Evolutionary conservation across 2,888 invertebrate genomes (phyloP).

Genomic region (Andrena haemorrhoa): DNA sequence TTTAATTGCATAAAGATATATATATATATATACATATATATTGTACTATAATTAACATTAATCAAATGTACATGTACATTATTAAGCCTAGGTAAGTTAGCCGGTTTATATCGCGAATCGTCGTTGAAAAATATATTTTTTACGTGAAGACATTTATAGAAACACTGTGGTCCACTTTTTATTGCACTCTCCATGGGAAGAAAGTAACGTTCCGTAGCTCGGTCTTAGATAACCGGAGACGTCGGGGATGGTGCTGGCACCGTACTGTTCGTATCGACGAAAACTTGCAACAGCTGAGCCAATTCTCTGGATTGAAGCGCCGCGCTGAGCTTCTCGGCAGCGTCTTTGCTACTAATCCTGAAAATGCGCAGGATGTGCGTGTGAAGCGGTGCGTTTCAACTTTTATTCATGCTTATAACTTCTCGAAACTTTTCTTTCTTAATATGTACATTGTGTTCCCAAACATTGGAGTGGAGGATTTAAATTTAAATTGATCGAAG

Average conservation of each 20-base stretch:
- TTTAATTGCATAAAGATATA: constrained; percentile 26
- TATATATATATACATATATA: constrained; percentile 22
- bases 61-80: constrained; percentile 74
- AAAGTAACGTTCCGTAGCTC: constrained; percentile 3
- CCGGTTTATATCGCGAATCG: constrained; percentile 76
- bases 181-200: constrained; percentile 43
- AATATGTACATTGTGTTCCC: background rate
- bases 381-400: constrained; percentile 17
- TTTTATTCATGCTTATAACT: constrained; percentile 10
- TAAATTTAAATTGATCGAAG: background rate
- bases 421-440: constrained; percentile 15
- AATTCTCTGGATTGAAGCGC: constrained; percentile 79
- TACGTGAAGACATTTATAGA: constrained; percentile 82
- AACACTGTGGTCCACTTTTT: constrained; percentile 66
- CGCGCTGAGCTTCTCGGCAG: constrained; percentile 75
- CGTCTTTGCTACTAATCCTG: constrained; percentile 79
- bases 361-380: constrained; percentile 30
- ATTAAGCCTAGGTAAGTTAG: constrained; percentile 69
- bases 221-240: constrained; percentile 41
- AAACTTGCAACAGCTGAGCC: constrained; percentile 74
- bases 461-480: no score
- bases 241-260: constrained; percentile 33
- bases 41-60: constrained; percentile 69
- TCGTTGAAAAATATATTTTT: constrained; percentile 84
- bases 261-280: constrained; percentile 71